Conservation (phyloP, 2,888 invertebrate species). For the Trachelus iudaicus region DNA sequence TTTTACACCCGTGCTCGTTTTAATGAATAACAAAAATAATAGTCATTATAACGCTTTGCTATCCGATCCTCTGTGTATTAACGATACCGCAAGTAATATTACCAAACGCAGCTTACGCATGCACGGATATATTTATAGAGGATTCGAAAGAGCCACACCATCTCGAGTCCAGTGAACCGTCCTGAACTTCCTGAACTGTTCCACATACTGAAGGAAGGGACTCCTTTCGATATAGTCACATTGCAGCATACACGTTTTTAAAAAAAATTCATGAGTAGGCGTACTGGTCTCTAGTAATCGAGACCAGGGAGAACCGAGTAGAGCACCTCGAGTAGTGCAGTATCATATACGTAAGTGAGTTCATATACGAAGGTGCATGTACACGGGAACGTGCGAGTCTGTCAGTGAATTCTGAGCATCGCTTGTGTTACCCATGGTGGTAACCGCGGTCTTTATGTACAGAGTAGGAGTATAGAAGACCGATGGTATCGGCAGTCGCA, state of each 20-base stretch:
- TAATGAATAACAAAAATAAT: not conserved
- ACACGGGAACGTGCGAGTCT: not conserved
- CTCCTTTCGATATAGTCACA: not conserved
- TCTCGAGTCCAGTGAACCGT: not conserved
- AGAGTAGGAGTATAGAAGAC: constrained; percentile 21
- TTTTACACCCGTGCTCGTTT: not conserved
- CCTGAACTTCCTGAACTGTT: not conserved
- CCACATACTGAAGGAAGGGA: not conserved
- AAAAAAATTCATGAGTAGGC: not conserved
- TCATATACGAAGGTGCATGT: not conserved
- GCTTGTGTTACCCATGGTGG: not conserved
- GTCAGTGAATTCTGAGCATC: not conserved
- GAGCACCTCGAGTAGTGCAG: not conserved
- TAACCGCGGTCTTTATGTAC: not conserved
- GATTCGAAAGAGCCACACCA: not conserved
- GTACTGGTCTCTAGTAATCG: not conserved
- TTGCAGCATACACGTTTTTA: not conserved
- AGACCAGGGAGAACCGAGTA: not conserved
- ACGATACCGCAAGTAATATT: not conserved
- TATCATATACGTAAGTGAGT: not conserved
- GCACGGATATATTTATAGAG: not conserved
- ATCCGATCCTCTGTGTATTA: not conserved
- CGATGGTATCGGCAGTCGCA: constrained; percentile 46
- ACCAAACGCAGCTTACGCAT: not conserved
- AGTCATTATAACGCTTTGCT: not conserved